phyloP scores from a whole-genome alignment of 1,140 invertebrate genomes.

The Danaus plexippus region DNA sequence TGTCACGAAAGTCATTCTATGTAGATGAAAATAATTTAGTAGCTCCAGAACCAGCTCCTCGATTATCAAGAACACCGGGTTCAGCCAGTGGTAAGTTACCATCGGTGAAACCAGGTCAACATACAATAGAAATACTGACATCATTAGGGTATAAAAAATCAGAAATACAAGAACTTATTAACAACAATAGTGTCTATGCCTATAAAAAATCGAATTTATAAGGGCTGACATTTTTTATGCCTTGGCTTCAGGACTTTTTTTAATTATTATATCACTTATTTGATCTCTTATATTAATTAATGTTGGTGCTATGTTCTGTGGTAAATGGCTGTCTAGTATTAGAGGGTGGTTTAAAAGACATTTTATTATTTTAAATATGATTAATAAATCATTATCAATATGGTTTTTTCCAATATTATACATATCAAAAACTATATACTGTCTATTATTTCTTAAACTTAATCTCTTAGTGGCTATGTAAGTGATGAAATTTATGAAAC shows the following conservation, averaged over 20 bases:
- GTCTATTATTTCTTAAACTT: constrained; percentile 29
- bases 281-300: constrained; percentile 18
- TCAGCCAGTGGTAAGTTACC: constrained; percentile 27
- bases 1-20: constrained; percentile 51
- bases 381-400: constrained; percentile 64
- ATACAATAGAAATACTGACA: constrained; percentile 50
- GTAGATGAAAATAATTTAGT: constrained; percentile 36
- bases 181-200: constrained; percentile 41
- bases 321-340: constrained; percentile 33
- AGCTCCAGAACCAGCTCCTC: constrained; percentile 47
- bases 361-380: constrained; percentile 53
- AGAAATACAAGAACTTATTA: constrained; percentile 44
- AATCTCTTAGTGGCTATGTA: constrained; percentile 54
- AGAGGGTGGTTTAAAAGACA: constrained; percentile 35
- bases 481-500: constrained; percentile 42
- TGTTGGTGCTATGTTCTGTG: constrained; percentile 19
- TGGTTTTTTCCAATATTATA: constrained; percentile 60
- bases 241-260: constrained; percentile 8
- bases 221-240: constrained; percentile 16
- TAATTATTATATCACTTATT: constrained; percentile 8
- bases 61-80: constrained; percentile 44
- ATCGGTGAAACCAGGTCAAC: constrained; percentile 36
- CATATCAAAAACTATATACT: constrained; percentile 41
- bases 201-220: constrained; percentile 56
- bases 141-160: constrained; percentile 45